Percentiles rank a stretch among this genome's conserved stretches.
Evolutionary conservation across 2,888 invertebrate species (phyloP).

Genomic region (Apamea anceps): DNA sequence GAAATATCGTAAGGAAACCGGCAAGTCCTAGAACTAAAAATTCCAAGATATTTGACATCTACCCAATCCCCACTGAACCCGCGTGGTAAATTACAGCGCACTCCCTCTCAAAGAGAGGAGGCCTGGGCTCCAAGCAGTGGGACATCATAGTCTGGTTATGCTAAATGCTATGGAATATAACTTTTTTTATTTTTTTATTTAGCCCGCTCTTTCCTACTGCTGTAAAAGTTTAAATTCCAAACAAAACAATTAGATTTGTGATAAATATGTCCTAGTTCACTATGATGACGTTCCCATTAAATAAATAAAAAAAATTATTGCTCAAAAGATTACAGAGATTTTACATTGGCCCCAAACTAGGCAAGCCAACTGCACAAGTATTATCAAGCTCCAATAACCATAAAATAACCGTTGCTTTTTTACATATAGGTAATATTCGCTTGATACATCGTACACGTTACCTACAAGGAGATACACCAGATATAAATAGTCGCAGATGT

Average conservation of each 20-base stretch:
- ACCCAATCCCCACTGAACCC: no score
- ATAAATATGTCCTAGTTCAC: background rate
- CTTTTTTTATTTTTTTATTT: background rate
- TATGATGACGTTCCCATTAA: background rate
- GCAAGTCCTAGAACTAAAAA: no score
- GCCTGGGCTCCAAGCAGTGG: background rate
- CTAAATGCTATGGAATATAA: background rate
- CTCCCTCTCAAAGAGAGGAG: background rate
- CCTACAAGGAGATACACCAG: constrained; percentile 27
- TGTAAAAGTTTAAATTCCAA: background rate
- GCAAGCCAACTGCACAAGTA: background rate
- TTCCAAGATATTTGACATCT: no score
- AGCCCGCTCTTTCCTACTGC: no score
- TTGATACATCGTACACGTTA: background rate
- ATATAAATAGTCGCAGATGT: constrained; percentile 63
- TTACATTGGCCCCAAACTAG: no score
- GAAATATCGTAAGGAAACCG: no score
- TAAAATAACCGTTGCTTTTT: background rate
- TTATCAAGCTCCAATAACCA: constrained; percentile 7
- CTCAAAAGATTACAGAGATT: no score
- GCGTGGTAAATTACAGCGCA: background rate
- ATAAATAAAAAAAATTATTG: no score
- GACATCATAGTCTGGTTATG: background rate
- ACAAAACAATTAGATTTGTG: background rate
- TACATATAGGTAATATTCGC: background rate